These are phyloP conservation scores for Discoglossus pictus DNA, from an alignment of 2,797 vertebrate genomes.

Conservation along the genomic window DNA sequence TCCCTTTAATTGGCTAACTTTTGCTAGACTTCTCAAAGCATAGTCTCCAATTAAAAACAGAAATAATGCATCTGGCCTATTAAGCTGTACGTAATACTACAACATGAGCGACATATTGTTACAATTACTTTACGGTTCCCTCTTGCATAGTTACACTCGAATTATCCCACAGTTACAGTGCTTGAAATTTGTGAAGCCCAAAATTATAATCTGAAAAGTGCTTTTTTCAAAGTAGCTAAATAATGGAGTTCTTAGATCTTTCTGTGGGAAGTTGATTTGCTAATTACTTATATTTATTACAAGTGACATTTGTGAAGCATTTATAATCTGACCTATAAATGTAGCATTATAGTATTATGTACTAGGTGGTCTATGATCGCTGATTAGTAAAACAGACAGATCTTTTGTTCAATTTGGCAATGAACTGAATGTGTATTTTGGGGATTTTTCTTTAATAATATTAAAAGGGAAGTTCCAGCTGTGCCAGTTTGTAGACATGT, in stretches of 20 bases:
- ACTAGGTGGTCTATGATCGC: constrained; percentile 2
- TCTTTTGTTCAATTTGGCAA: too few relatives aligned
- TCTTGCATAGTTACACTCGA: constrained; percentile 24
- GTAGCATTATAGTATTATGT: constrained; percentile 15
- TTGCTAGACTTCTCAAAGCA: constrained; percentile 3
- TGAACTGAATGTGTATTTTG: too few relatives aligned
- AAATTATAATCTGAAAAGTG: constrained; percentile 36
- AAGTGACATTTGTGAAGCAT: neutral
- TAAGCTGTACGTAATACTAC: constrained; percentile 8
- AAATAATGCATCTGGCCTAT: constrained; percentile 25
- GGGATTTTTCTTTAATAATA: too few relatives aligned
- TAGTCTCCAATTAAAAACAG: constrained; percentile 6
- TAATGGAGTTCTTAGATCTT: constrained; percentile 15
- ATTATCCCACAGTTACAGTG: constrained; percentile 22
- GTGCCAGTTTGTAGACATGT: too few relatives aligned
- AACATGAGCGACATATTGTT: constrained; percentile 21
- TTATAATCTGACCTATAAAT: constrained; percentile 12
- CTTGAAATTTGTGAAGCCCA: constrained; percentile 19
- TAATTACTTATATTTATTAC: constrained; percentile 43
- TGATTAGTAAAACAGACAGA: constrained; percentile 7
- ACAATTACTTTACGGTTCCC: constrained; percentile 32
- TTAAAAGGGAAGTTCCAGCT: too few relatives aligned
- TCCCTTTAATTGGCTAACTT: too few relatives aligned
- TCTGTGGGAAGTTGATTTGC: constrained; percentile 23
- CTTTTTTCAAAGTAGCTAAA: constrained; percentile 17